Evolutionary conservation across 2,797 vertebrate species (phyloP).

Genomic region (Enoplosus armatus): DNA sequence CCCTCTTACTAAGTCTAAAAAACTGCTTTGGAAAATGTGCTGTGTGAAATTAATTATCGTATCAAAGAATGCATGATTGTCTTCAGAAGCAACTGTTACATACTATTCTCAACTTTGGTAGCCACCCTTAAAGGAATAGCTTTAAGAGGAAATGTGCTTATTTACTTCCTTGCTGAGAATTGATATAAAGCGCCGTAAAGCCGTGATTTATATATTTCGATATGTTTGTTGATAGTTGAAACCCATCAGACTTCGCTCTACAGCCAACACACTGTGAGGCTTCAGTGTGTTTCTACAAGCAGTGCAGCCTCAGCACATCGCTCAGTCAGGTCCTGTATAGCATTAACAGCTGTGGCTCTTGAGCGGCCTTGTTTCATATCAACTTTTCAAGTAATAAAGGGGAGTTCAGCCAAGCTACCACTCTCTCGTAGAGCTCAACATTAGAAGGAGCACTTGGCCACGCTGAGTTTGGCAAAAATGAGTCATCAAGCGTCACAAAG

Average conservation of each 20-base stretch:
- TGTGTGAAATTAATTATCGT: slow-evolving; percentile 40
- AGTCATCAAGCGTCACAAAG: slow-evolving; percentile 60
- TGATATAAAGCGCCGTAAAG: too few species aligned
- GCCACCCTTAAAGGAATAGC: not conserved
- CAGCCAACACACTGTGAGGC: slow-evolving; percentile 16
- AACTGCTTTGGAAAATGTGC: slow-evolving; percentile 55
- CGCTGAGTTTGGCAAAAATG: slow-evolving; percentile 56
- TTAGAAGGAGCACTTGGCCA: slow-evolving; percentile 42
- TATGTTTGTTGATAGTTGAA: not conserved
- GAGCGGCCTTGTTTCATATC: slow-evolving; percentile 59
- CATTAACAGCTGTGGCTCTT: slow-evolving; percentile 74
- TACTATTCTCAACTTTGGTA: not conserved
- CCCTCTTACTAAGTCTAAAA: slow-evolving; percentile 51
- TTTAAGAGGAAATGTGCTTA: not conserved
- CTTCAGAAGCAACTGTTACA: slow-evolving; percentile 5
- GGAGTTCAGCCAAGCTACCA: slow-evolving; percentile 68
- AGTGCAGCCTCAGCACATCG: slow-evolving; percentile 49
- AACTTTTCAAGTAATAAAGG: slow-evolving; percentile 61
- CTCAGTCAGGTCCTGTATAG: slow-evolving; percentile 39
- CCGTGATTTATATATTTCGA: not conserved
- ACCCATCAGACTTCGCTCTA: not conserved
- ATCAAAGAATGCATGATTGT: slow-evolving; percentile 28
- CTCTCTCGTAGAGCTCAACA: slow-evolving; percentile 47
- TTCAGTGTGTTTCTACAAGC: slow-evolving; percentile 32
- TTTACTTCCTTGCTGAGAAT: not conserved